These are phyloP conservation scores for Theocolax elegans DNA, from an alignment of 1,140 invertebrate genomes.

Conservation along the genomic window DNA sequence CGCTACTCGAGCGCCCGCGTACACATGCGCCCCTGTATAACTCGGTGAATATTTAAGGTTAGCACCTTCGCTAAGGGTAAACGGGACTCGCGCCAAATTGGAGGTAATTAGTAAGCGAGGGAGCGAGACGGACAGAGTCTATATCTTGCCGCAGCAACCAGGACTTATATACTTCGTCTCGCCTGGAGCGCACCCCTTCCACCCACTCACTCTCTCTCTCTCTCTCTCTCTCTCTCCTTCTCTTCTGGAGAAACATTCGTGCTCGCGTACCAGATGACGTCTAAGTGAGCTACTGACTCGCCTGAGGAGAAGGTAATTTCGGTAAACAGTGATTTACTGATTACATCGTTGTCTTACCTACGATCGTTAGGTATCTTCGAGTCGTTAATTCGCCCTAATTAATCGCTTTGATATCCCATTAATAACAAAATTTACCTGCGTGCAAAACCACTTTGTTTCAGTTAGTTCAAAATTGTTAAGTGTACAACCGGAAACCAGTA, in stretches of 20 bases:
- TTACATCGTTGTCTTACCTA: conserved; percentile 2
- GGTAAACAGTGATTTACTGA: conserved; percentile 36
- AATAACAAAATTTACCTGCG: conserved; percentile 3
- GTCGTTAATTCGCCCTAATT: conserved; percentile 24
- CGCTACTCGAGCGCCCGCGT: not conserved
- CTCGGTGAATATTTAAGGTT: conserved; percentile 33
- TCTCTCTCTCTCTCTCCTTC: not conserved
- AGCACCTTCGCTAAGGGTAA: conserved; percentile 19
- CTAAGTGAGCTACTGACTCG: not conserved
- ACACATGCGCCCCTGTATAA: not conserved
- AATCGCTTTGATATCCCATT: conserved; percentile 31
- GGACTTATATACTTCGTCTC: conserved; percentile 20
- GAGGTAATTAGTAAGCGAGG: conserved; percentile 25
- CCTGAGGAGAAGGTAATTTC: not conserved
- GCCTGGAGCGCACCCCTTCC: no score
- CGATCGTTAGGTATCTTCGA: conserved; percentile 20
- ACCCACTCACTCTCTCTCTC: not conserved
- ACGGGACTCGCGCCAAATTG: conserved; percentile 32
- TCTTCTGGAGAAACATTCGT: not conserved
- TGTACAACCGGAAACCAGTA: no score
- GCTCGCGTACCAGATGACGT: not conserved
- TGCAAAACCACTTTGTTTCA: not conserved
- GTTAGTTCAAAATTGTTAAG: no score
- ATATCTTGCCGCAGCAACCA: not conserved
- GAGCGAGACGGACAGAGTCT: not conserved